A percentile compares a stretch with the other conserved stretches of the same genome.
Evolutionary conservation across 2,797 vertebrate genomes (phyloP).

Genomic region (Catostomus latipinnis): DNA sequence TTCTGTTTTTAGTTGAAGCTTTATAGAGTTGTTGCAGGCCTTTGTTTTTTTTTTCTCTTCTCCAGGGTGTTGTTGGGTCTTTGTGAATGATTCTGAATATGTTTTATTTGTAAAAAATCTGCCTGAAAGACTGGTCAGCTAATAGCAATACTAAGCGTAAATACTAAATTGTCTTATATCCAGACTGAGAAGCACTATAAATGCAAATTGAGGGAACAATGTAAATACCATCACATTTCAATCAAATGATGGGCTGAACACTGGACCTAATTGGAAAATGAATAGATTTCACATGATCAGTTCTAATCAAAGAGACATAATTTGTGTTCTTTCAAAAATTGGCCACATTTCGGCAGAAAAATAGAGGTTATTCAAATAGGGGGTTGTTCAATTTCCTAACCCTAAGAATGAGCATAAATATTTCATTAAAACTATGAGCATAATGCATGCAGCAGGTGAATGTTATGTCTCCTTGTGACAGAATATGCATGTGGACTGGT

Average conservation of each 20-base stretch:
- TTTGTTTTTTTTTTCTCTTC: conserved; percentile 25
- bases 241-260: conserved; percentile 57
- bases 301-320: conserved; percentile 30
- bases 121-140: conserved; percentile 19
- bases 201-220: conserved; percentile 72
- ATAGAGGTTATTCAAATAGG: not conserved
- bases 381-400: not conserved
- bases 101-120: not conserved
- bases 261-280: conserved; percentile 65
- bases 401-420: not conserved
- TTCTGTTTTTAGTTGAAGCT: conserved; percentile 49
- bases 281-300: conserved; percentile 43
- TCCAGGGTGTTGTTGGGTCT: not conserved
- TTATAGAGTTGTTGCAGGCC: conserved; percentile 17
- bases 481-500: not conserved
- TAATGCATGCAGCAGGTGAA: not conserved
- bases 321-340: not conserved
- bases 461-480: not conserved
- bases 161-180: conserved; percentile 51
- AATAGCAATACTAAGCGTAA: conserved; percentile 39
- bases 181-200: conserved; percentile 72
- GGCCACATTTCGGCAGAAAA: not conserved
- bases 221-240: conserved; percentile 59
- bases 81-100: not conserved
- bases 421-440: not conserved